Conservation (phyloP, 1,140 invertebrate genomes). For the Psix sp. region DNA sequence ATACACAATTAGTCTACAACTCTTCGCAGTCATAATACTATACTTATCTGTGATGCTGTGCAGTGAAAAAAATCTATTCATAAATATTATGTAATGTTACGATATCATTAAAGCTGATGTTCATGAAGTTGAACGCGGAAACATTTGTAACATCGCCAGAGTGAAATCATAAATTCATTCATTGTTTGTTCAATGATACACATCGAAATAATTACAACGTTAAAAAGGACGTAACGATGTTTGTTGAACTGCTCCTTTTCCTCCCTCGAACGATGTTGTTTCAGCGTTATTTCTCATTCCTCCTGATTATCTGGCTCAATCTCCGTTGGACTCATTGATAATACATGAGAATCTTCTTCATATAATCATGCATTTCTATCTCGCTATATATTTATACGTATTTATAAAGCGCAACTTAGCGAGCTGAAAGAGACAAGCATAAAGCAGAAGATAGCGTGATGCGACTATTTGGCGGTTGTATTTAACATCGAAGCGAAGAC, state of each 20-base stretch:
- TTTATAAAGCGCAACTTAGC: no score
- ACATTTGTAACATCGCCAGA: background rate
- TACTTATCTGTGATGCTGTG: no score
- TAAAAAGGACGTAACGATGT: constrained; percentile 22
- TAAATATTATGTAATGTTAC: background rate
- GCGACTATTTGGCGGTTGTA: no score
- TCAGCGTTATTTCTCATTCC: constrained; percentile 21
- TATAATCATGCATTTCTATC: constrained; percentile 35
- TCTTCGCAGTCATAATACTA: no score
- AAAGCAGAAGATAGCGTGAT: no score
- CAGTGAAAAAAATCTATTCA: no score
- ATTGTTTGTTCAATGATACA: constrained; percentile 18
- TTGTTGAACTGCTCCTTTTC: constrained; percentile 24
- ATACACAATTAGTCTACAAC: no score
- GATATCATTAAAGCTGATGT: background rate
- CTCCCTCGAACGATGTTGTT: constrained; percentile 15
- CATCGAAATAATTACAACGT: constrained; percentile 39
- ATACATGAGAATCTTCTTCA: constrained; percentile 28
- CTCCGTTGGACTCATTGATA: constrained; percentile 39
- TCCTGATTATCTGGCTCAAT: constrained; percentile 30
- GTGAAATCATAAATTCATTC: constrained; percentile 1
- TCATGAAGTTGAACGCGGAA: background rate
- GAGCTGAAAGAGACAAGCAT: constrained; percentile 3
- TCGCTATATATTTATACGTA: no score
- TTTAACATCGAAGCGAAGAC: no score